Percentiles rank a stretch among this genome's conserved stretches.
Evolutionary conservation across 1,140 invertebrate species (phyloP).

Genomic region (Nephotettix cincticeps): DNA sequence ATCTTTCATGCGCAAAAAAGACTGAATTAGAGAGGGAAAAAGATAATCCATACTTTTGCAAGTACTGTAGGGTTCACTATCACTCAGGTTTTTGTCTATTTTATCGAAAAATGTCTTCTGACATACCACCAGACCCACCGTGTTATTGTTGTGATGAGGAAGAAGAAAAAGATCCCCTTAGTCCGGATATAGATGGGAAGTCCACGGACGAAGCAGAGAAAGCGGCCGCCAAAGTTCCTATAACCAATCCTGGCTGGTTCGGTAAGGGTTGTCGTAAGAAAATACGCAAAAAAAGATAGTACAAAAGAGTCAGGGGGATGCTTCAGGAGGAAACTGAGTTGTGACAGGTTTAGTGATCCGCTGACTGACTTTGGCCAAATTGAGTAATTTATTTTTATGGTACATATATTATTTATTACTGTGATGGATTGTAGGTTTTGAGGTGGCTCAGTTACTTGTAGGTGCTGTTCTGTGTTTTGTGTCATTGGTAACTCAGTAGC

Average conservation of each 20-base stretch:
- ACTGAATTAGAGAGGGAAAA: neutral
- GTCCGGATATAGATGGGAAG: conserved; percentile 24
- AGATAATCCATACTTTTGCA: conserved; percentile 24
- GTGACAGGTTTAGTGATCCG: neutral
- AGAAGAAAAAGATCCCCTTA: conserved; percentile 45
- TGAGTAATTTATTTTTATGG: too few relatives aligned
- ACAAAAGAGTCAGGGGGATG: conserved; percentile 33
- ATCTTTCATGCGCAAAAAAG: conserved; percentile 1
- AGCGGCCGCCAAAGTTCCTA: conserved; percentile 46
- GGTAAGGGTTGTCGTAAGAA: conserved; percentile 60
- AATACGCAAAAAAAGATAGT: conserved; percentile 55
- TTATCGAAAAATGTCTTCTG: conserved; percentile 31
- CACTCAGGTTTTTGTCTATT: conserved; percentile 29
- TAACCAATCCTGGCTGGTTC: conserved; percentile 63
- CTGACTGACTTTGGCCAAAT: too few relatives aligned
- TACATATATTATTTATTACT: too few relatives aligned
- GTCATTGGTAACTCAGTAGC: too few relatives aligned
- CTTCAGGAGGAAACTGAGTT: neutral
- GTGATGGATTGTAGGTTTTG: too few relatives aligned
- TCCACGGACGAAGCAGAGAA: conserved; percentile 39
- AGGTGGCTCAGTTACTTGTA: too few relatives aligned
- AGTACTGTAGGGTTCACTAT: conserved; percentile 32
- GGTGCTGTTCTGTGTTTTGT: too few relatives aligned
- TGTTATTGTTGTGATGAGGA: conserved; percentile 58
- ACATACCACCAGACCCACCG: conserved; percentile 37